Conservation (phyloP, 2,888 invertebrate genomes). For the Syrphus vitripennis region DNA sequence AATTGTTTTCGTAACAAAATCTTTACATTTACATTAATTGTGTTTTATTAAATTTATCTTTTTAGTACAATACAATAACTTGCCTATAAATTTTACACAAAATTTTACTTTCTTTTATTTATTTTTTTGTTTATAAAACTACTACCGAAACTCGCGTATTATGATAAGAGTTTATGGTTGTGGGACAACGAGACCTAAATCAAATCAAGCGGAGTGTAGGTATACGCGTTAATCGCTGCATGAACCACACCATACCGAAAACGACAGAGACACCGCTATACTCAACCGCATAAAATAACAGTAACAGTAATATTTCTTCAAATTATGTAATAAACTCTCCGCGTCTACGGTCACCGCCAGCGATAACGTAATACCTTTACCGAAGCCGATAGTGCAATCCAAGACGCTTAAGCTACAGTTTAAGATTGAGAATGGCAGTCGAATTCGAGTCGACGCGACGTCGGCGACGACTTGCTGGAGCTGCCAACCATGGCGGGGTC, state of each 20-base stretch:
- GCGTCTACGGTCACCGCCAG: slow-evolving; percentile 48
- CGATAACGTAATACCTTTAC: slow-evolving; percentile 54
- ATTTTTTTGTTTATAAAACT: no score
- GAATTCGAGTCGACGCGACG: background rate
- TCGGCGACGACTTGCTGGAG: slow-evolving; percentile 1
- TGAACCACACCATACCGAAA: background rate
- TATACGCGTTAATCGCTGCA: slow-evolving; percentile 12
- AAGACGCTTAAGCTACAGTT: slow-evolving; percentile 27
- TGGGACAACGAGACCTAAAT: background rate
- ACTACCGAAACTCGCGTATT: background rate
- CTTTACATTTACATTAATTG: no score
- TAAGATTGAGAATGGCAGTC: background rate
- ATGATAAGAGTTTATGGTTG: background rate
- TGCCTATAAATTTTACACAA: no score
- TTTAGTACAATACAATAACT: no score
- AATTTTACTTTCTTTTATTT: no score
- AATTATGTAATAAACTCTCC: slow-evolving; percentile 55
- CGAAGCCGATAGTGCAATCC: slow-evolving; percentile 28
- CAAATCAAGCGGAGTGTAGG: background rate
- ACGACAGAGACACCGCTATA: slow-evolving; percentile 4
- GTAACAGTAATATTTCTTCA: slow-evolving; percentile 24
- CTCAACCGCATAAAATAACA: slow-evolving; percentile 26
- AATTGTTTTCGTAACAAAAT: no score
- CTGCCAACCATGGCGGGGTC: slow-evolving; percentile 10
- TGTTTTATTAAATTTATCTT: no score